Base-by-base conservation (phyloP, 1,140 invertebrate species). In the Cotesia typhae region DNA sequence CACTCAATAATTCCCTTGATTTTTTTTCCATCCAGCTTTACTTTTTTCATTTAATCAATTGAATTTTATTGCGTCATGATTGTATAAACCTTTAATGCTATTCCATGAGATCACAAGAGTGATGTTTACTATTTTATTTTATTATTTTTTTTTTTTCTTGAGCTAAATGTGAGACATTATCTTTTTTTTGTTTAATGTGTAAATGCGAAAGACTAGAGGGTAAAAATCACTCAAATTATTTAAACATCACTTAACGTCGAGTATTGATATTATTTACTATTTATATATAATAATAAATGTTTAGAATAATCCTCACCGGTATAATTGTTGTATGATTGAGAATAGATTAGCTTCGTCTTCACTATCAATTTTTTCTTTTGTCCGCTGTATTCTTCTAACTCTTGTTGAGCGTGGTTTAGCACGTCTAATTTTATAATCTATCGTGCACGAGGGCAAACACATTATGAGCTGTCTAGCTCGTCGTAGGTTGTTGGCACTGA, bases 381-480 rank as follows among this genome's bases (percentile, higher is more conserved):
- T 79, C 70, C 76, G 71, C 52, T 74, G 69, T 74, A 74, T 71
- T 73, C 67, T 75, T 75, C 72, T 76, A 51, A 75, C 70, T 67
- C 75, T 81, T 55, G 41, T 47, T 47, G 76, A 73, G 65, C 77
- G 77, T 60, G 70, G 63, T 67, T 76, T 82, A 71, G 79, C 75
- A 74, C 78, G 79, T 83, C 82, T 81, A 83, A 83, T 83, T 83
- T 82, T 83, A 79, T 74, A 79, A 79, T 81, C 79, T 81, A 82
- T 80, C 71, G 74, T 77, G 77, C 75, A 79, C 77, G 80, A 78
- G 79, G 79, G 78, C 79, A 78, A 82, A 79, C 80, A 81, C 81
- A 82, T 83, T 78, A 76, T 83, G 79, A 76, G 73, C 70, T 72
- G 55, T 72, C 70, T 72, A 74, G 70, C 74, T 72, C 38, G 71